phyloP scores from a whole-genome alignment of 2,113 vertebrate species.

The Gorsachius goisagi region DNA sequence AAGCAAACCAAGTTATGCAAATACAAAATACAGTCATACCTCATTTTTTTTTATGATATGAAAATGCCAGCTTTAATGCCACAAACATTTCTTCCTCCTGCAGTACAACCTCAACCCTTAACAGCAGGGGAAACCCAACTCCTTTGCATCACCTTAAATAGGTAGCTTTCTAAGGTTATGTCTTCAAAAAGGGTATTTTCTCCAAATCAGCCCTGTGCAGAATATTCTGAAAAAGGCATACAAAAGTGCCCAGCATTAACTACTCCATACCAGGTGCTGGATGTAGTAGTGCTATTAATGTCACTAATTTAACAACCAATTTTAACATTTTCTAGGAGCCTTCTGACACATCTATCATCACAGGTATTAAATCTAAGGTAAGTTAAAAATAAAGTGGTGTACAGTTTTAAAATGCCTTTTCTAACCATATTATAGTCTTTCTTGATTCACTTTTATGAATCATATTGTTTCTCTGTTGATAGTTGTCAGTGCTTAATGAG shows the following conservation, averaged over 20 bases:
- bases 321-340: constrained; percentile 4
- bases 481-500: neutral
- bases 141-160: neutral
- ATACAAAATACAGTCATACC: neutral
- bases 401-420: neutral
- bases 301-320: constrained; percentile 2
- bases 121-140: neutral
- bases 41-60: neutral
- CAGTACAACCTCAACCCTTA: neutral
- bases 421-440: neutral
- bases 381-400: neutral
- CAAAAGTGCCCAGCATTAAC: neutral
- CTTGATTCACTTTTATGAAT: neutral
- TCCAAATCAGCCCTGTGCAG: neutral
- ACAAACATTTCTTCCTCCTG: neutral
- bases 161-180: neutral
- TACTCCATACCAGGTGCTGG: neutral
- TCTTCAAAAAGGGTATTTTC: neutral
- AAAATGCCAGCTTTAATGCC: neutral
- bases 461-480: neutral
- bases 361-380: neutral
- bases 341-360: neutral
- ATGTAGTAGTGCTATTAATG: neutral
- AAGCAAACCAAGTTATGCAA: neutral
- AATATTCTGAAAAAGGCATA: neutral